These are phyloP conservation scores for Merluccius polli DNA, from an alignment of 2,797 vertebrate species.

Conservation along the genomic window DNA sequence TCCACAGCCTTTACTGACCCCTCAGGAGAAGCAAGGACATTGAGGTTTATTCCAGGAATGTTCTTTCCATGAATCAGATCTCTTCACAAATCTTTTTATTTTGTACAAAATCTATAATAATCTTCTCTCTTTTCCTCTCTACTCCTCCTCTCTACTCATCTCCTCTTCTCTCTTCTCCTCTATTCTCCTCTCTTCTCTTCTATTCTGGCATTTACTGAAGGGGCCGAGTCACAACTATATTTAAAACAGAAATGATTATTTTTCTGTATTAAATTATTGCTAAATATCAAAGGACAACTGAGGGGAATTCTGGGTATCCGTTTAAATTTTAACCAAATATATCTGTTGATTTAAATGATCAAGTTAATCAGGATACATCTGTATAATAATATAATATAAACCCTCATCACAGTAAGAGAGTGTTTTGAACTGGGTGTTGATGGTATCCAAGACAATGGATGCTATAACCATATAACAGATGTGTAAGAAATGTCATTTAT, in stretches of 20 bases:
- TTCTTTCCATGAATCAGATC: background rate
- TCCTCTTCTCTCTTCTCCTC: background rate
- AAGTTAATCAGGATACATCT: background rate
- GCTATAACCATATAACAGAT: background rate
- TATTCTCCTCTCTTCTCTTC: background rate
- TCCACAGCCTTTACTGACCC: background rate
- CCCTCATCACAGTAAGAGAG: background rate
- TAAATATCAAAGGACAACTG: background rate
- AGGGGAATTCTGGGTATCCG: background rate
- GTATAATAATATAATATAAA: background rate
- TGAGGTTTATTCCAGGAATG: background rate
- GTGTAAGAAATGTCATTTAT: slow-evolving; percentile 2
- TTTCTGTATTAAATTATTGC: background rate
- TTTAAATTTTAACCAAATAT: background rate
- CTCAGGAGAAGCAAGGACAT: background rate
- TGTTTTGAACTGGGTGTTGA: background rate
- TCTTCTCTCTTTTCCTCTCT: background rate
- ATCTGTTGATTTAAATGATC: background rate
- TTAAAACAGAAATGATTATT: background rate
- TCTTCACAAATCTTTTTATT: background rate
- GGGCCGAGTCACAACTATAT: background rate
- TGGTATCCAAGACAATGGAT: background rate
- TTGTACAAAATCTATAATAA: too few species aligned
- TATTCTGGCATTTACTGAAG: too few species aligned
- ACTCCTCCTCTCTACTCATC: background rate